Evolutionary conservation across 2,888 invertebrate genomes (phyloP), one percentile per base, ranked within the genome.

Genomic region (Drosophila gaucha): DNA sequence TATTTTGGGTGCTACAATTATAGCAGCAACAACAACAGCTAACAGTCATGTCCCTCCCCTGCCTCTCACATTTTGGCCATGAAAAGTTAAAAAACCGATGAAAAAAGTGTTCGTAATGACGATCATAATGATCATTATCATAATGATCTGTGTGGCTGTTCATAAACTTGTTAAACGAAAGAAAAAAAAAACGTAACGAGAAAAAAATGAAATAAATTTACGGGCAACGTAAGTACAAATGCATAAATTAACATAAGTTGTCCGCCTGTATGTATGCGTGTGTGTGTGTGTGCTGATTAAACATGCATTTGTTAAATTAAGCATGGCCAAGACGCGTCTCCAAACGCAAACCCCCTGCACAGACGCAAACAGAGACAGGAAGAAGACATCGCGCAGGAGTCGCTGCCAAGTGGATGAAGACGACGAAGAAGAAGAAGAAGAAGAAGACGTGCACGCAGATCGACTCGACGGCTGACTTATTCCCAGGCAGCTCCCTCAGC

Each of bases 401-500:
- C 41, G 24, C 26, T n/a, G n/a, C 6, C 24, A 26, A 41, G 38
- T 43, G 63, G 44, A 62, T 62, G 16, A n/a, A 6, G 6, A 20
- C 5, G 38, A 12, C 10, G 3, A 22, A 12, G 30, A 30, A 44
- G 16, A 18, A 18, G 16, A 35, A 35, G 28, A 6, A 30, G 44
- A 28, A 9, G 18, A 3, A 30, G n/a, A 46, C 20, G 28, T 54
- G 30, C 63, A 62, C 39, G 52, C 52, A 39, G 52, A 14, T 8
- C 31, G 28, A 28, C 28, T 28, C 49, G 41, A 49, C 46, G 28
- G 39, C 31, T 26, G 35, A 58, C 39, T 51, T 50, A 54, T 88
- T 88, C 88, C 76, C 88, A 88, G 89, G 88, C 89, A 65, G 57
- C 58, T 67, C 78, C 67, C 63, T 86, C 74, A 80, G 78, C 76